A percentile compares a stretch with the other conserved stretches of the same genome.
Conservation (phyloP, 2,888 invertebrate species). For the Sinohyriopsis cumingii region DNA sequence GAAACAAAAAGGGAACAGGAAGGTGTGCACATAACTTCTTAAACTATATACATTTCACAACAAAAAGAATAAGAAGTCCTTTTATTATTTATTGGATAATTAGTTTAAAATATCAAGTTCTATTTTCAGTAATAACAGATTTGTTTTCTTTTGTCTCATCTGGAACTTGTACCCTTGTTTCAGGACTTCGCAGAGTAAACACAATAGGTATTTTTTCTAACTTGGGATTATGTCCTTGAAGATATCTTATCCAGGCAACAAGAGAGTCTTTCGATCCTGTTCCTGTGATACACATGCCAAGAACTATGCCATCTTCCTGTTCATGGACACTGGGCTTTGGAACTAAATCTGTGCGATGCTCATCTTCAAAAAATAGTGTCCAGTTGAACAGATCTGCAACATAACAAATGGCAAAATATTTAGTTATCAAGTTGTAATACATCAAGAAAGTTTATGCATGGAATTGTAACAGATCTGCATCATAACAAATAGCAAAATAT, state of each 20-base stretch:
- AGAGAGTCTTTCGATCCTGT: slow-evolving; percentile 88
- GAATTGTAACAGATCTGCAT: too few species aligned
- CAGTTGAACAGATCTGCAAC: slow-evolving; percentile 44
- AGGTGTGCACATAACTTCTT: too few species aligned
- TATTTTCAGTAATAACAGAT: background rate
- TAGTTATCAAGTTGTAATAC: too few species aligned
- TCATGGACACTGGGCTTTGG: slow-evolving; percentile 85
- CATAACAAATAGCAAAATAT: too few species aligned
- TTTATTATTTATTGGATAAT: too few species aligned
- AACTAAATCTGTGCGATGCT: slow-evolving; percentile 42
- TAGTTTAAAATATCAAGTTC: too few species aligned
- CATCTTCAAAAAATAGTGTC: slow-evolving; percentile 53
- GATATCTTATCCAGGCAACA: slow-evolving; percentile 77
- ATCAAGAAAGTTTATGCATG: too few species aligned
- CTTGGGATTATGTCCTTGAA: slow-evolving; percentile 85
- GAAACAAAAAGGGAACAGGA: too few species aligned
- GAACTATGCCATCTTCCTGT: slow-evolving; percentile 92
- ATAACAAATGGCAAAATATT: too few species aligned
- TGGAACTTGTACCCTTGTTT: slow-evolving; percentile 37
- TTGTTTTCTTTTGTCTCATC: slow-evolving; percentile 37
- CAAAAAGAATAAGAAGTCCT: too few species aligned
- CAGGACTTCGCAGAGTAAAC: slow-evolving; percentile 78
- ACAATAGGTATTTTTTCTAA: slow-evolving; percentile 86
- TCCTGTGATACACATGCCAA: slow-evolving; percentile 92
- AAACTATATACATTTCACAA: too few species aligned